phyloP scores from a whole-genome alignment of 2,888 invertebrate genomes.

The Leucania comma region DNA sequence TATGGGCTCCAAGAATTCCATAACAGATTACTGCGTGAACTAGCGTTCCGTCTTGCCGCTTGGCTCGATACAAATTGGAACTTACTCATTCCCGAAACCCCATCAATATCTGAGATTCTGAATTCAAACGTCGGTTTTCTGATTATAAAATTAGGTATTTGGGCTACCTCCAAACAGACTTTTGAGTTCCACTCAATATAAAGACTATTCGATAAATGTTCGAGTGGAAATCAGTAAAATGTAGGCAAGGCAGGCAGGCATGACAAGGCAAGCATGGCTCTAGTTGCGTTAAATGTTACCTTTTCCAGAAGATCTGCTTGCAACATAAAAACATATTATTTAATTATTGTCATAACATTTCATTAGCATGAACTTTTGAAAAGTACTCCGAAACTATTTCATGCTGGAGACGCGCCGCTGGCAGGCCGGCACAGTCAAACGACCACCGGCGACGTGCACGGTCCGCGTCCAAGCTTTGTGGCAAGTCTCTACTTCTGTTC shows the following conservation, averaged over 20 bases:
- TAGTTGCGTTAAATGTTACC: constrained; percentile 45
- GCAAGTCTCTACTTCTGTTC: background rate
- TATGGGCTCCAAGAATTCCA: no score
- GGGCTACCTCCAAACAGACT: background rate
- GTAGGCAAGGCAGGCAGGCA: background rate
- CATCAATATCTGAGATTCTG: background rate
- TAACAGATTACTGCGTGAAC: no score
- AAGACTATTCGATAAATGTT: background rate
- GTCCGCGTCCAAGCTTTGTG: background rate
- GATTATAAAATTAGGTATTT: background rate
- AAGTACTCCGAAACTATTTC: background rate
- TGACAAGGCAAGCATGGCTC: background rate
- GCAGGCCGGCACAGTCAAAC: background rate
- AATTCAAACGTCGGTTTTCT: background rate
- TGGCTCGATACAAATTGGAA: no score
- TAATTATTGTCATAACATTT: constrained; percentile 5
- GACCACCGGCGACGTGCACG: no score
- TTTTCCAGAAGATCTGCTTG: constrained; percentile 68
- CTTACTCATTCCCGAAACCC: no score
- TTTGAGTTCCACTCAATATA: background rate
- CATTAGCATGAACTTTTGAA: background rate
- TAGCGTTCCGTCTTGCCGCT: no score
- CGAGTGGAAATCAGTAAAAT: background rate
- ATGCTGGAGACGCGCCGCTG: no score
- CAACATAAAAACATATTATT: constrained; percentile 51